Base-by-base conservation (phyloP, 2,797 vertebrate genomes). In the Silurus lanzhouensis region DNA sequence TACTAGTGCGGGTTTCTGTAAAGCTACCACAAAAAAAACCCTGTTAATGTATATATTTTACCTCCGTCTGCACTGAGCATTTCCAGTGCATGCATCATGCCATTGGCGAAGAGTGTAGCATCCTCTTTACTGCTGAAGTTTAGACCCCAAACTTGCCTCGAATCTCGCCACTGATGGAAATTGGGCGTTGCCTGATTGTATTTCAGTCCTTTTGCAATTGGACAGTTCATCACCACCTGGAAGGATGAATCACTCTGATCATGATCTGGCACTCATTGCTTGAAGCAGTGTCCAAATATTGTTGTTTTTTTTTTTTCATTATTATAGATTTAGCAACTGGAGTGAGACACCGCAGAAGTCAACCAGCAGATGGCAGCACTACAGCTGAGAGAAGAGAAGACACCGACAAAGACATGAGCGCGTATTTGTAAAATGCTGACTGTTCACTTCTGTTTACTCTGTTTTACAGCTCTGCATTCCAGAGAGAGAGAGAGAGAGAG, bases 191-290 rank as follows among this genome's bases (percentile, higher is more conserved):
- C 97, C 90, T 98, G 97, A 92, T 97, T 97, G 88, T 99, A 99
- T 88, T 98, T 97, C 89, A 98, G 92, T 27, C 97, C 96, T 91
- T 93, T 95, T 31, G 93, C 67, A 0, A 98, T 95, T 4, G 96
- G 95, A 91, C 97, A 98, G 94, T 99, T 99, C 89, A 99, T 98
- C 66, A 99, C 97, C 92, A 98, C 97, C 97, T 98, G 90, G 22
- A 77, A 52, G n/a, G 15, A 70, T 31, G 20, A 64, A 77, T 6
- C 17, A 61, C 58, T 15, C 12, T 13, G 15, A 44, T 63, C 12
- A 79, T 52, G 20, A n/a, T 20, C 12, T 79, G 20, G 19, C 8
- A 17, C 13, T 8, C 3, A 25, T 55, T 57, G 31, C 25, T n/a
- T 61, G 10, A 3, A 10, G 8, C n/a, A 66, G n/a, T 19, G 64